Evolutionary conservation across 53 echinoderm and acorn worm species (phyloP), one percentile per base, ranked within the genome.

Genomic region (Stichopus horrens): DNA sequence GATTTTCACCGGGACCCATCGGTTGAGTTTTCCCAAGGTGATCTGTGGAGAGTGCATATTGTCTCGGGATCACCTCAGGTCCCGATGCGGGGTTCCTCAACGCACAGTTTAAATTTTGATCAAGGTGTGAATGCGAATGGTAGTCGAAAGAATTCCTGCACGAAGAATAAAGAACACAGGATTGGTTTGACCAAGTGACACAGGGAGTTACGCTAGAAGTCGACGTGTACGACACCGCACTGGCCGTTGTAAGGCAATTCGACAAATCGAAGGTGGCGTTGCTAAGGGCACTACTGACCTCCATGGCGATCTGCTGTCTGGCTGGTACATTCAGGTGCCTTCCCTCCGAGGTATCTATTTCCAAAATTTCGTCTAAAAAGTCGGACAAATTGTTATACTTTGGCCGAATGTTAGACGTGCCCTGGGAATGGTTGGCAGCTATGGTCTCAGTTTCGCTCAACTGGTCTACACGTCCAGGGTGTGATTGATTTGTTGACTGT

Each of bases 291-390:
- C 20, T 71, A n/a, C 71, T 71, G 71, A 71, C 18, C 18, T 71
- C 71, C 71, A 71, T 71, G 14, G 71, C 71, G 71, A 16, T 71
- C 7, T 71, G 71, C 7, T 71, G n/a, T 71, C 71, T 71, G 7
- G 71, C 71, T 71, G 18, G n/a, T 7, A 71, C 71, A 71, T 71
- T 20, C n/a, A 20, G 18, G 71, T 7, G 18, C 71, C 71, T 13
- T 71, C 19, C 71, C 71, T 71, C 71, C 7, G 7, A 7, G 9
- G 58, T 18, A 55, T 81, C 81, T 55, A 56, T 57, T 56, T 81
- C 81, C 21, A 81, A 81, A 52, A 81, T 57, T 18, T 81, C 81
- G 81, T 81, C 81, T 21, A 81, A n/a, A 56, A 81, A 81, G 53
- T 81, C 81, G 14, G 81, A 81, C 9, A 81, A 18, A 9, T 81